phyloP scores from a whole-genome alignment of 2,888 invertebrate species.

The Maniola hyperantus region DNA sequence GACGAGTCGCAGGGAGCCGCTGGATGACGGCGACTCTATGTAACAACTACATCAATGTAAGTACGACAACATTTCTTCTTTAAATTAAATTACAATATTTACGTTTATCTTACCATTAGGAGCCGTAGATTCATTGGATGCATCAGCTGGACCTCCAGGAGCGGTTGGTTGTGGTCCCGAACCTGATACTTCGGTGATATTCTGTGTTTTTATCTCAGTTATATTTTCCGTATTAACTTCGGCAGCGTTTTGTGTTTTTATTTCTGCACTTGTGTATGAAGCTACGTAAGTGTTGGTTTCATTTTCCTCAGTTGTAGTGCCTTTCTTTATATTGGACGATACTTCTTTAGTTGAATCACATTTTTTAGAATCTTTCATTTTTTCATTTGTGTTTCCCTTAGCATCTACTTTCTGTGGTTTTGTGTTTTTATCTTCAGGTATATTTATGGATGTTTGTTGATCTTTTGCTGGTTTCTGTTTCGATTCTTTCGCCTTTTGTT shows the following conservation, averaged over 20 bases:
- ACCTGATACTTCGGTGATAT: slow-evolving; percentile 18
- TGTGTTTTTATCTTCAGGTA: too few relatives aligned
- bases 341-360: not conserved
- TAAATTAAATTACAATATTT: too few relatives aligned
- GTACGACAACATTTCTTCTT: too few relatives aligned
- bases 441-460: too few relatives aligned
- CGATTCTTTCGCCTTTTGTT: too few relatives aligned
- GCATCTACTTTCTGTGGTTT: not conserved
- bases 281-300: not conserved
- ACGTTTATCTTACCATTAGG: slow-evolving; percentile 1
- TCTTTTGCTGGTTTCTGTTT: too few relatives aligned
- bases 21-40: too few relatives aligned
- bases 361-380: not conserved
- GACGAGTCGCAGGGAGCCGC: too few relatives aligned
- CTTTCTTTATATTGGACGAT: not conserved
- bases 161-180: slow-evolving; percentile 29
- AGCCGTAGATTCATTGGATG: not conserved
- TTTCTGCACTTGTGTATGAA: not conserved
- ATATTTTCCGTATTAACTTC: slow-evolving; percentile 10
- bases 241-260: not conserved
- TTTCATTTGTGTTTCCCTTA: too few relatives aligned
- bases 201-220: slow-evolving; percentile 9
- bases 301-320: not conserved
- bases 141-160: slow-evolving; percentile 17
- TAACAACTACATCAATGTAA: too few relatives aligned